Evolutionary conservation across 2,888 invertebrate species (phyloP), one percentile per base, ranked within the genome.

Genomic region (Mellilla xanthometata): DNA sequence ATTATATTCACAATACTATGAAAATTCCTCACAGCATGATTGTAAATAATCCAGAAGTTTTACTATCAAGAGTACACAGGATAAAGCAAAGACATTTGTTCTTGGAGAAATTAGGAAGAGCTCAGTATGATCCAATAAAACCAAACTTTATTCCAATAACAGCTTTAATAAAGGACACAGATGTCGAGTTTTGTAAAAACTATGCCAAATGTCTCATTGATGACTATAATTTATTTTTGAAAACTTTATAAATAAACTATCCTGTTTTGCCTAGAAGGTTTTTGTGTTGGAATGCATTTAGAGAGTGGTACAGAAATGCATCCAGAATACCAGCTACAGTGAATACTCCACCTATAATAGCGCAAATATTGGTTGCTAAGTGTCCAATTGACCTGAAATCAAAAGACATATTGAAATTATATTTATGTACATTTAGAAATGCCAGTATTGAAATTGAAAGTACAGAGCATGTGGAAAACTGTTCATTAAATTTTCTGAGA

Each of bases 321-420:
- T 99, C 99, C 58, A 99, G 91, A 49, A 99, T 93, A 40, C 98
- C 97, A 43, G 99, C 98, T 24, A 99, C 97, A 45, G 99, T 98
- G 74, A 97, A 99, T 6, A 99, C 95, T 39, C 99, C 99, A 41
- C 99, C 99, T 62, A 99, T 94, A 59, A 99, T 99, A 27, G 99
- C 98, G 90, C 99, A 99, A 23, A 99, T 93, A 63, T 97, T 97
- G 5, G 99, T 99, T 15, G 96, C 92, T 81, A 99, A 97, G 84
- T 99, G 98, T 13, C 97, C 96, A 65, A 99, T 93, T 0, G 98
- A 97, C 75, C 96, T 96, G 88, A 47, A 89, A 89, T 1, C 59
- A 56, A 49, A 36, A 30, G n/a, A n/a, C n/a, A n/a, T n/a, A n/a
- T n/a, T n/a, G n/a, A n/a, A n/a, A n/a, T n/a, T n/a, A n/a, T n/a